Evolutionary conservation across 2,113 vertebrate species (phyloP), one percentile per base, ranked within the genome.

Genomic region (Albula glossodonta): DNA sequence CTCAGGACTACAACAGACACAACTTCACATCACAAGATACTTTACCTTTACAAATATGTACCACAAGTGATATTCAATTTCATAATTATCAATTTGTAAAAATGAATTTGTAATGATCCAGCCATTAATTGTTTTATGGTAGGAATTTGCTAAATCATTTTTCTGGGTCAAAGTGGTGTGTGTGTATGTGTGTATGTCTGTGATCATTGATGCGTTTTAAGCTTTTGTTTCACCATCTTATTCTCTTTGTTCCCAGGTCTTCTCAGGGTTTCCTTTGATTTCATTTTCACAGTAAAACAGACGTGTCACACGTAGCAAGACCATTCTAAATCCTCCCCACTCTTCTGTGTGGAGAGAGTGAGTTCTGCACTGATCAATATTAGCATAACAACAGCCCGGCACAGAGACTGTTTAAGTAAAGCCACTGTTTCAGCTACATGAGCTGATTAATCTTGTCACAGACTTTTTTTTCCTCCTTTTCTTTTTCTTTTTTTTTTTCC

Each of bases 311-410:
- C 8, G 90, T 88, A 91, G 91, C 93, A 13, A 85, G 49, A 41
- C 60, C 17, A 15, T 93, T 91, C 91, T 91, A 91, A 91, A 94
- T 93, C 92, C 89, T 91, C 91, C 91, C 91, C 91, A 89, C 90
- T 92, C 91, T 90, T 93, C 91, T 92, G 89, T 89, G 90, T 91
- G 92, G 90, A 92, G 90, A 92, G 93, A 93, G 93, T 93, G 93
- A 92, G 91, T 92, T 95, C 93, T 91, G 89, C 90, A 91, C 93
- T 96, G 95, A 96, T 95, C 94, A 93, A 91, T 91, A 94, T 96
- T 95, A 95, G 93, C 95, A 96, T 96, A 93, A 96, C 94, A 96
- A 96, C 92, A 93, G 93, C 91, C 92, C 89, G 93, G 92, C 91
- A 94, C 91, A 93, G 92, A 91, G 92, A 91, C 90, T 95, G 95